Evolutionary conservation across 2,888 invertebrate species (phyloP), one percentile per base, ranked within the genome.

Genomic region (Philopedon plagiatum): DNA sequence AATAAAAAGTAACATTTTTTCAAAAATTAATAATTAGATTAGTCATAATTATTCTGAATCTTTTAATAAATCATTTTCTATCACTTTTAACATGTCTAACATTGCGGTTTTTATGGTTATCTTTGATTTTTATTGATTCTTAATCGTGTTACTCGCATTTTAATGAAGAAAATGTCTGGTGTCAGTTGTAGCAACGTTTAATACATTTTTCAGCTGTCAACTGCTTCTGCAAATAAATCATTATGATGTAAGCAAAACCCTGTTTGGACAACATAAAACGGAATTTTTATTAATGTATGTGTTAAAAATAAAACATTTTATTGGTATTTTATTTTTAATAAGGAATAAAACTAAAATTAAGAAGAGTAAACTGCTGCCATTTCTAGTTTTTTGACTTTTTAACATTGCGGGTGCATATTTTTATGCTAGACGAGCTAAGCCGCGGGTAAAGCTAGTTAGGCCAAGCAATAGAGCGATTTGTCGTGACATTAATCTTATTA

Each of bases 191-290:
- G 8, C 21, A 49, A 15, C 18, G 19, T 44, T 19, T 44, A 44
- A 19, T 49, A 46, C 21, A 46, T 46, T 21, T 39, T 39, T 15
- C 39, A 44, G 7, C 18, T 44, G 44, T 44, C 44, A 44, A 19
- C 19, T 39, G 39, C 19, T 44, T 49, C 26, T 49, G 13, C 49
- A 13, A 49, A 49, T 49, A 49, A 49, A 49, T 49, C 26, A 49
- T 21, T 23, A 23, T 49, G 13, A 49, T 49, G 23, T 49, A 49
- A 49, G 23, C n/a, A 23, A 49, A 49, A 23, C 23, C 21, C 19
- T 19, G 44, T 19, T n/a, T 44, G n/a, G 11, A 44, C 19, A 8
- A 44, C 44, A 11, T 44, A 44, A 19, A 44, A 44, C 7, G 0
- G 19, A 44, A 19, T 8, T 44, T 44, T 44, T 19, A 44, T 44